A percentile compares a stretch with the other conserved stretches of the same genome.
Conservation (phyloP, 2,113 vertebrate genomes). For the Echinops telfairi region DNA sequence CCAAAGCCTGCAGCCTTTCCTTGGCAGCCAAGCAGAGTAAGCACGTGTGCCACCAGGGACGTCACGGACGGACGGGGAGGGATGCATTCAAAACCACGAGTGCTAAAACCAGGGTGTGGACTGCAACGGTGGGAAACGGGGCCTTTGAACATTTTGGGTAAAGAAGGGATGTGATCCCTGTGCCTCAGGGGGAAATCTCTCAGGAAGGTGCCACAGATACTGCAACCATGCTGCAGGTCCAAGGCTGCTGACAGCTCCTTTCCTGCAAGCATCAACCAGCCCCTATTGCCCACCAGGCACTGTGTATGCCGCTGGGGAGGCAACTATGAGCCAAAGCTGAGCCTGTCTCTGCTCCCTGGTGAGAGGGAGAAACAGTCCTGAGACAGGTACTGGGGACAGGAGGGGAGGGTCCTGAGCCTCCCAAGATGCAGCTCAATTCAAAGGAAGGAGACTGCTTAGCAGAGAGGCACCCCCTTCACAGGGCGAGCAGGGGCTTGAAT, state of each 20-base stretch:
- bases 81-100: neutral
- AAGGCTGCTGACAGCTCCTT: neutral
- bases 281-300: neutral
- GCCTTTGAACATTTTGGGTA: neutral
- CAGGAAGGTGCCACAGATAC: fast-evolving
- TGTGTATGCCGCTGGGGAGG: neutral
- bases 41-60: neutral
- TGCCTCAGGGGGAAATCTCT: neutral
- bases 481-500: neutral
- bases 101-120: neutral
- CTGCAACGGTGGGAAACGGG: neutral
- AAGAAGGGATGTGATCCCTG: neutral
- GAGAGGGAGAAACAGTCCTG: neutral
- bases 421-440: neutral
- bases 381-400: neutral
- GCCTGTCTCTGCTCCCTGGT: too few species aligned
- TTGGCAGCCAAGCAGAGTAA: neutral
- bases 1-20: too few species aligned
- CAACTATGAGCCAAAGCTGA: neutral
- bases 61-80: neutral
- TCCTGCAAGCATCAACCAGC: neutral
- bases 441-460: neutral
- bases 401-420: neutral
- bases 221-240: neutral
- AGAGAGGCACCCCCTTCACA: neutral